phyloP scores from a whole-genome alignment of 2,888 invertebrate species.

The Protophormia terraenovae region DNA sequence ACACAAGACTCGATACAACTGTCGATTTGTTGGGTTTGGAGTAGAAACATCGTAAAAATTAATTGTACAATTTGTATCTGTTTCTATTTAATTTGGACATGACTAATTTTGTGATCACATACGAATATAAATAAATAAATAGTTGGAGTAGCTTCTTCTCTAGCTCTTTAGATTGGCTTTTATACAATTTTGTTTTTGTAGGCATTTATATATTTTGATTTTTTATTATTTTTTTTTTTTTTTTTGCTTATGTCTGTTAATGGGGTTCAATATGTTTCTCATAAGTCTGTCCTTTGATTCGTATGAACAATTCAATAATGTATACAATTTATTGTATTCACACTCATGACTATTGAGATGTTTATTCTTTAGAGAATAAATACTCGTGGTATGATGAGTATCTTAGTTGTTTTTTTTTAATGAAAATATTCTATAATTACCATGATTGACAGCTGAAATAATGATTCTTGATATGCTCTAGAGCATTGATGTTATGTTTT shows the following conservation, averaged over 20 bases:
- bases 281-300: not conserved
- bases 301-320: slow-evolving; percentile 1
- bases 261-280: slow-evolving; percentile 13
- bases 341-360: not conserved
- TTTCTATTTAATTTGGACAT: slow-evolving; percentile 46
- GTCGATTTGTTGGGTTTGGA: slow-evolving; percentile 8
- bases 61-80: slow-evolving; percentile 38
- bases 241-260: slow-evolving; percentile 5
- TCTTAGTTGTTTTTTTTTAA: not conserved
- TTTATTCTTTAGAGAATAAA: not conserved
- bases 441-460: slow-evolving; percentile 46
- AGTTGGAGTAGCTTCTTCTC: not conserved
- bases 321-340: not conserved
- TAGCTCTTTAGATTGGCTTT: not conserved
- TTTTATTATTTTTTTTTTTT: not conserved
- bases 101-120: slow-evolving; percentile 35
- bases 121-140: not conserved
- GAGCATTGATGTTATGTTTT: slow-evolving; percentile 27
- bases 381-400: no score
- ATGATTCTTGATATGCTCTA: slow-evolving; percentile 19
- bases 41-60: not conserved
- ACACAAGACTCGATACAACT: slow-evolving; percentile 4
- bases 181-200: slow-evolving; percentile 1
- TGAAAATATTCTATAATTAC: slow-evolving; percentile 35
- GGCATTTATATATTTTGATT: slow-evolving; percentile 21